Conservation (phyloP, 1,140 invertebrate species). For the Orius insidiosus region DNA sequence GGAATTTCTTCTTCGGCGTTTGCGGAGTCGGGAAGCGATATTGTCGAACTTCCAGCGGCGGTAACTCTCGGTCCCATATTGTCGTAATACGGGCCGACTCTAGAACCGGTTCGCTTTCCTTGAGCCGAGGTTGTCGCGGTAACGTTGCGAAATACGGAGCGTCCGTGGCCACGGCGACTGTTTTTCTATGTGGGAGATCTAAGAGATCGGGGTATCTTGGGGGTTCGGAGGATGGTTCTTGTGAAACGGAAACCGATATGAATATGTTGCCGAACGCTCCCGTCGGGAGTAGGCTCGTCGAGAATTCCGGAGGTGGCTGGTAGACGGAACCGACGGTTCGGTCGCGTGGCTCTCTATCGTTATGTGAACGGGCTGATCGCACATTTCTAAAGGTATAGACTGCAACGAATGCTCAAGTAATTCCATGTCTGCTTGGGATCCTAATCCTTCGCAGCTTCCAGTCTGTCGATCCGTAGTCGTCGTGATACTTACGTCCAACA, state of each 20-base stretch:
- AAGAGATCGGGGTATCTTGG: conserved; percentile 51
- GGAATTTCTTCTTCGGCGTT: conserved; percentile 29
- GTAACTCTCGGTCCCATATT: conserved; percentile 78
- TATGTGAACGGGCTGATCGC: conserved; percentile 49
- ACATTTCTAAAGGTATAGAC: conserved; percentile 25
- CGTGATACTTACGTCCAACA: conserved; percentile 58
- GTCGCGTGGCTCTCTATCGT: conserved; percentile 49
- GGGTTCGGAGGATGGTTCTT: conserved; percentile 31
- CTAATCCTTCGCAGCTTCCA: conserved; percentile 24
- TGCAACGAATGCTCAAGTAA: conserved; percentile 24
- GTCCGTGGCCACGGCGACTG: conserved; percentile 23
- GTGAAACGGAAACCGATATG: conserved; percentile 52
- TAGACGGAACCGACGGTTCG: conserved; percentile 29
- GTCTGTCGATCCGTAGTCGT: conserved; percentile 48
- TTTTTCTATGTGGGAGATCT: conserved; percentile 46
- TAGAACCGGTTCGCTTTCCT: conserved; percentile 14
- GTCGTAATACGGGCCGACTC: conserved; percentile 47
- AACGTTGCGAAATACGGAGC: conserved; percentile 34
- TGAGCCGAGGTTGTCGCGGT: conserved; percentile 23
- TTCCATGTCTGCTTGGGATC: conserved; percentile 32
- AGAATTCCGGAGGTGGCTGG: conserved; percentile 45
- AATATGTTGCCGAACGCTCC: conserved; percentile 52
- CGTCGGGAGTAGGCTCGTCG: conserved; percentile 36
- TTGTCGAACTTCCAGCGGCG: conserved; percentile 62
- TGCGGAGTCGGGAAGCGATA: conserved; percentile 50